Evolutionary conservation across 1,140 invertebrate species (phyloP), one percentile per base, ranked within the genome.

Genomic region (Drosophila nigrodunni): DNA sequence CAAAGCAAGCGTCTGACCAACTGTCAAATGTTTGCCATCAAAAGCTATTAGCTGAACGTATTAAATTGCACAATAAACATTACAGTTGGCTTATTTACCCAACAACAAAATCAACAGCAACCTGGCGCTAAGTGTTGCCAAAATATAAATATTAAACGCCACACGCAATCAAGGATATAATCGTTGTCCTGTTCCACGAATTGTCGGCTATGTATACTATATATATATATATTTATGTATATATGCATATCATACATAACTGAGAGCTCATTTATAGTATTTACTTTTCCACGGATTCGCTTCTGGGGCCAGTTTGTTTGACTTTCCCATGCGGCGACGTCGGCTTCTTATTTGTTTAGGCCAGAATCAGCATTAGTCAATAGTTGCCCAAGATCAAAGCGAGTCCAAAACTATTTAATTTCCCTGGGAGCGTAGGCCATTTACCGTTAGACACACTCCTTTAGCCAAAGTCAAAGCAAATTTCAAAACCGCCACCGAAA

Each of bases 381-480:
- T 87, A 88, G 73, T 88, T 52, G 59, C 69, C 55, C 55, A 68
- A 89, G 80, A 87, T 87, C 83, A 88, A 87, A 87, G 85, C 13
- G 54, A 68, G 55, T 39, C 68, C 57, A 68, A 60, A 81, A 82
- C 71, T 54, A 67, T 50, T 54, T 68, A 44, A 72, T 78, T 76
- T 43, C 62, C 66, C 37, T 39, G 35, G 21, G 25, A 64, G 25
- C 64, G 77, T 66, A 66, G 30, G 25, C n/a, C 30, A 52, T 52
- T 52, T 74, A 69, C 10, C 43, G 43, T 30, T 58, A 44, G 25
- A 9, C 7, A 21, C 11, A 30, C 34, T 13, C 11, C 60, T 18
- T 30, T 49, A 47, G 35, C 6, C 25, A 30, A 30, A 34, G 15
- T 11, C 61, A 25, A 50, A 49, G 25, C 25, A 5, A 5, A 30